Conservation (phyloP, 2,797 vertebrate genomes). For the Tokudaia tokunoshimensis region DNA sequence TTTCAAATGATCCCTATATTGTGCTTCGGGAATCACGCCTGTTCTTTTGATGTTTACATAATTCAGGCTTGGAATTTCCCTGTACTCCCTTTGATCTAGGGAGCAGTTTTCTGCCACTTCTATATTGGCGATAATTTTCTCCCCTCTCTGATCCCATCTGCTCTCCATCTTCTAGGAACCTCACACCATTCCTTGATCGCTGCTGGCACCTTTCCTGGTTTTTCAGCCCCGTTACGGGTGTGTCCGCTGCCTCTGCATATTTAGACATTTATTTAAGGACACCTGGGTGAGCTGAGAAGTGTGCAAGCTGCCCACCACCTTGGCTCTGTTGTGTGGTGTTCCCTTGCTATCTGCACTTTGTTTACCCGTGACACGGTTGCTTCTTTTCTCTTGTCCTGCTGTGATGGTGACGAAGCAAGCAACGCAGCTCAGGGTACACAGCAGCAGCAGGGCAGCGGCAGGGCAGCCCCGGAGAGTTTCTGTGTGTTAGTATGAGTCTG, state of each 20-base stretch:
- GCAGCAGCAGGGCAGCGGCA: not conserved
- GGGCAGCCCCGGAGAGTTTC: not conserved
- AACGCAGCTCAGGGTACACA: not conserved
- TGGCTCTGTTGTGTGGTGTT: not conserved
- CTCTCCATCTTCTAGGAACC: conserved; percentile 47
- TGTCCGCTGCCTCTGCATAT: not conserved
- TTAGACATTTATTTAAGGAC: conserved; percentile 30
- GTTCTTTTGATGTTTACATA: not conserved
- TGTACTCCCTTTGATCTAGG: conserved; percentile 5
- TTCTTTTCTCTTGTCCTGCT: not conserved
- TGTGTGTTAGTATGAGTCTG: not conserved
- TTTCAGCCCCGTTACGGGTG: not conserved
- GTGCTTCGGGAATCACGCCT: not conserved
- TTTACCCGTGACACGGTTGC: not conserved
- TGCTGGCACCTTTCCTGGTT: not conserved
- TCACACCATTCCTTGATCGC: conserved; percentile 12
- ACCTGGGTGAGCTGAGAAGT: not conserved
- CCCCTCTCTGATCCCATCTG: conserved; percentile 50
- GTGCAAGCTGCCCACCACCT: not conserved
- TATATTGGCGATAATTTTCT: not conserved
- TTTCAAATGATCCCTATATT: not conserved
- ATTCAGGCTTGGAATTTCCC: not conserved
- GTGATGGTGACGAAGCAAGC: not conserved
- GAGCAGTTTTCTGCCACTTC: not conserved
- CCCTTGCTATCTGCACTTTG: not conserved